Conservation (phyloP, 2,113 vertebrate genomes). For the Geococcyx californianus region DNA sequence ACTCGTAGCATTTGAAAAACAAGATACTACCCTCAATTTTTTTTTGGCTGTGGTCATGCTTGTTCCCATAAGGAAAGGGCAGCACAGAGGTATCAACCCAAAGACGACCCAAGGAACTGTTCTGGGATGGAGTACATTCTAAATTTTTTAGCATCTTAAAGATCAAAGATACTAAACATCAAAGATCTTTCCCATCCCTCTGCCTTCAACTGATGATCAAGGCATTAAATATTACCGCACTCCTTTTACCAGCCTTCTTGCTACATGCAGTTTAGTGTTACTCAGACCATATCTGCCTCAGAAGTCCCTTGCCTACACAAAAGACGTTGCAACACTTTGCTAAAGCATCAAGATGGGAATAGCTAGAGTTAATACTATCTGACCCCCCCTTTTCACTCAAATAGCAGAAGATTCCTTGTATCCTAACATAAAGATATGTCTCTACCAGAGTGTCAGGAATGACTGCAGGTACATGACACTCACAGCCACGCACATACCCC, state of each 20-base stretch:
- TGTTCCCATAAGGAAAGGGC: neutral
- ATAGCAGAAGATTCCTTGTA: neutral
- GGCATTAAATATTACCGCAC: neutral
- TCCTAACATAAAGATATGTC: neutral
- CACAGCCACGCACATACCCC: neutral
- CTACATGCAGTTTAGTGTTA: neutral
- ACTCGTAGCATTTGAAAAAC: neutral
- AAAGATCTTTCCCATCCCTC: constrained; percentile 17
- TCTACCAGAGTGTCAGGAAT: neutral
- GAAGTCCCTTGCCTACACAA: neutral
- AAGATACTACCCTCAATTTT: neutral
- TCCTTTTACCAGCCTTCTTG: neutral
- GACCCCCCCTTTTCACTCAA: rapidly evolving
- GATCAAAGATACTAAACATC: constrained; percentile 41
- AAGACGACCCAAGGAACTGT: neutral
- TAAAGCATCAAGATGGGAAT: neutral
- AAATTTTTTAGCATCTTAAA: neutral
- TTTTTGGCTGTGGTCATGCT: neutral
- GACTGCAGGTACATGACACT: neutral
- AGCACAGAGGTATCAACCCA: neutral
- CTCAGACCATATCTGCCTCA: neutral
- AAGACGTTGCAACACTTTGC: neutral
- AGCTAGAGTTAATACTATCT: neutral
- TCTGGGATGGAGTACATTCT: neutral
- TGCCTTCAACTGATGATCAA: constrained; percentile 29